A percentile compares a stretch with the other conserved stretches of the same genome.
Conservation (phyloP, 2,888 invertebrate species). For the Xanthostigma xanthostigma region DNA sequence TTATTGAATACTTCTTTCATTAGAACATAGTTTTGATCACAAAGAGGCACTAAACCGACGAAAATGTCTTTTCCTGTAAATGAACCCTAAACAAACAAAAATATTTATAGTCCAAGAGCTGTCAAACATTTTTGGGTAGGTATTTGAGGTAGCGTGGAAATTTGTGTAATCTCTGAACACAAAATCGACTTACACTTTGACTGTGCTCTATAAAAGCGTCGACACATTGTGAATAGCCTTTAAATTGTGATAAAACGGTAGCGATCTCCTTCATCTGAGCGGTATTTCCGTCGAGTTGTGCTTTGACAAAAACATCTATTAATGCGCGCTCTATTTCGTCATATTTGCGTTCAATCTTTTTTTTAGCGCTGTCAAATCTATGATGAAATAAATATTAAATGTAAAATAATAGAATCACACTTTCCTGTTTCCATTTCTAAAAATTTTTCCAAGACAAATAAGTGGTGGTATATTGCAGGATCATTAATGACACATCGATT, state of each 20-base stretch:
- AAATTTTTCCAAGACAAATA: no score
- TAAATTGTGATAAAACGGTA: constrained; percentile 83
- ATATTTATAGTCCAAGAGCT: no score
- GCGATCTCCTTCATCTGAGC: constrained; percentile 88
- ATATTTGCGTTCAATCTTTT: constrained; percentile 76
- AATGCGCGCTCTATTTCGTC: constrained; percentile 78
- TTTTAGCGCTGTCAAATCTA: constrained; percentile 65
- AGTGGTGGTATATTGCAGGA: no score
- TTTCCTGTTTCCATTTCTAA: no score
- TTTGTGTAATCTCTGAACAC: no score
- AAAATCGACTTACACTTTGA: constrained; percentile 68
- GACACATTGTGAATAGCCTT: constrained; percentile 90
- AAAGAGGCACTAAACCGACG: constrained; percentile 75
- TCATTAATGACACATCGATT: no score
- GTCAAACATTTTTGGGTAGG: no score
- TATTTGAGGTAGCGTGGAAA: no score
- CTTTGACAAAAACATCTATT: constrained; percentile 87
- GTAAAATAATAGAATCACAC: background rate
- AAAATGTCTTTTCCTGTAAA: constrained; percentile 82
- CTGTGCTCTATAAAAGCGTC: constrained; percentile 95
- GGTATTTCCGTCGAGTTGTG: constrained; percentile 73
- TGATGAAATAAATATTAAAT: constrained; percentile 3
- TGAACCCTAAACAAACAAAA: constrained; percentile 46
- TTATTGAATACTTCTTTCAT: constrained; percentile 86
- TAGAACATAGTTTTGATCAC: constrained; percentile 69